Conservation (phyloP, 2,888 invertebrate species). For the Gymnoscelis rufifasciata region DNA sequence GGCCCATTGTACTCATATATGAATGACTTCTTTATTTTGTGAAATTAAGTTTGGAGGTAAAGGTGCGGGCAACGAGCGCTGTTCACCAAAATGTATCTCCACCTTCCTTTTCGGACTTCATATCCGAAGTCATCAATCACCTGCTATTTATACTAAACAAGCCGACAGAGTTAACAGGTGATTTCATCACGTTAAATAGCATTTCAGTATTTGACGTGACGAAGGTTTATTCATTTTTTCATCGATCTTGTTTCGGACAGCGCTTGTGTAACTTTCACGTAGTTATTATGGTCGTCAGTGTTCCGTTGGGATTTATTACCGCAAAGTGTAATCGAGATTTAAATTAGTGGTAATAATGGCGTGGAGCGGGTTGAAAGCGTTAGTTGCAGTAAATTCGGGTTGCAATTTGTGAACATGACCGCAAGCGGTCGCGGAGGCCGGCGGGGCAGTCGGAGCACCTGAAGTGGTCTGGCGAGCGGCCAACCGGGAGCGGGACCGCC, state of each 20-base stretch:
- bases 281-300: too few species aligned
- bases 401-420: constrained; percentile 37
- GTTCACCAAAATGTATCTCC: constrained; percentile 17
- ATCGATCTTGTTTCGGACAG: constrained; percentile 25
- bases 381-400: constrained; percentile 35
- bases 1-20: too few species aligned
- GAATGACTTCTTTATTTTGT: too few species aligned
- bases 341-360: constrained; percentile 17
- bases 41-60: too few species aligned
- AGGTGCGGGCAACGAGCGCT: too few species aligned
- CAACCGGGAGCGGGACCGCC: constrained; percentile 31
- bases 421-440: constrained; percentile 35
- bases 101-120: constrained; percentile 25
- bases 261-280: constrained; percentile 18
- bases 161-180: constrained; percentile 35
- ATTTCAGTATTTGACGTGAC: constrained; percentile 35
- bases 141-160: constrained; percentile 26
- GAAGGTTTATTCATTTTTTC: constrained; percentile 33
- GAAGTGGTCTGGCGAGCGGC: constrained; percentile 50
- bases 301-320: background rate
- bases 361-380: constrained; percentile 17
- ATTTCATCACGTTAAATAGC: constrained; percentile 37
- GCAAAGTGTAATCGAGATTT: background rate
- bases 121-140: constrained; percentile 46
- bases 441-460: constrained; percentile 37